Evolutionary conservation across 2,113 vertebrate genomes (phyloP), one percentile per base, ranked within the genome.

Genomic region (Thalassarche chlororhynchos): DNA sequence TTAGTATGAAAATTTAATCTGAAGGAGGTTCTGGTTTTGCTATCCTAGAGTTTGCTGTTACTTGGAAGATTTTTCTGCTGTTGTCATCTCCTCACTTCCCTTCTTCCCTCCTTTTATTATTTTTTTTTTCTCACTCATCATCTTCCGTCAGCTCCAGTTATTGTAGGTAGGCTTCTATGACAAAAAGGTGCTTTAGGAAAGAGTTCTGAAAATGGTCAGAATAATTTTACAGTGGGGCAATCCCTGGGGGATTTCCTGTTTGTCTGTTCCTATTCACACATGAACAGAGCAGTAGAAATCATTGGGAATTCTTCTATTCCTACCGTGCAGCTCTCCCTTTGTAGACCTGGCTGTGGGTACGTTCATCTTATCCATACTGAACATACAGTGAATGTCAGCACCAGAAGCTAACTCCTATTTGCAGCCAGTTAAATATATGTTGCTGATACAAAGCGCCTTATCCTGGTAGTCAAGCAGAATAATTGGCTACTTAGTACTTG

Each of bases 1-100:
- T 98, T 91, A 96, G 78, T 90, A 97, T 97, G 95, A 97, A 97
- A 97, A 97, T 93, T 98, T 98, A 97, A 98, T 97, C 96, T 96
- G 93, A 97, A 97, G 85, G 76, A 94, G 68, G 80, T 87, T 96
- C 91, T 96, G 92, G 42, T 95, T 96, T 96, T 89, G 89, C 88
- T 90, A 79, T 96, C 91, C 70, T 91, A 92, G 84, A 95, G 78
- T 93, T 93, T 96, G 64, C 91, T 90, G 76, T 86, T 93, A 84
- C 94, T 97, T 97, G 86, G 89, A 95, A 86, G 87, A 80, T 71
- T 94, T 97, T 96, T 91, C 49, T 93, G 90, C 76, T 89, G 77
- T 91, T 97, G 90, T 94, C 88, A 89, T 94, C 60, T 95, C 24
- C 77, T 88, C 72, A 34, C 88, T 90, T 96, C 66, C 71, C 64